Conservation (phyloP, 1,140 invertebrate genomes). For the Pachyrhynchus sulphureomaculatus region DNA sequence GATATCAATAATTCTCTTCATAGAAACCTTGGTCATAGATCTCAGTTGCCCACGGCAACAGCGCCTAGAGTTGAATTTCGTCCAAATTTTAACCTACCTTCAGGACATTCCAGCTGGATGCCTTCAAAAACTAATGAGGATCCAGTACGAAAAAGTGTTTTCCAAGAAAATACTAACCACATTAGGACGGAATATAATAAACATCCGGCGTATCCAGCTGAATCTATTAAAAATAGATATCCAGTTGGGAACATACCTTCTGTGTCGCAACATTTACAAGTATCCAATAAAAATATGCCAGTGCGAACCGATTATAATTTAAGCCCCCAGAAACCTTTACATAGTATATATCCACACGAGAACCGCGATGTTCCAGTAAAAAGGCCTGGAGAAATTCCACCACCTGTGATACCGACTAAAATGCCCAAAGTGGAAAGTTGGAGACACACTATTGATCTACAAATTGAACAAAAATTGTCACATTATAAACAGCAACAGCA, state of each 20-base stretch:
- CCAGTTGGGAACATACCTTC: neutral
- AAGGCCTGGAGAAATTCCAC: conserved; percentile 46
- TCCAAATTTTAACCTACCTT: conserved; percentile 61
- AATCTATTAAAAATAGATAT: conserved; percentile 2
- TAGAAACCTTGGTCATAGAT: conserved; percentile 49
- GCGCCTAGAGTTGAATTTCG: conserved; percentile 71
- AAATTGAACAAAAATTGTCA: conserved; percentile 58
- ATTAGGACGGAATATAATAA: neutral
- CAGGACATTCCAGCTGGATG: conserved; percentile 14
- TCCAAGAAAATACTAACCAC: conserved; percentile 2
- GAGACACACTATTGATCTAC: conserved; percentile 57
- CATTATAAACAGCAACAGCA: conserved; percentile 42
- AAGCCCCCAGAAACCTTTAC: neutral
- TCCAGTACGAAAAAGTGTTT: conserved; percentile 11
- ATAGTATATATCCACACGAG: neutral
- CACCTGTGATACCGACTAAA: conserved; percentile 51
- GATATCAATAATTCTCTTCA: conserved; percentile 40
- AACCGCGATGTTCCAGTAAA: conserved; percentile 38
- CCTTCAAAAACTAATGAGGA: conserved; percentile 8
- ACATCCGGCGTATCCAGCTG: neutral
- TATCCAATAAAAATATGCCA: neutral
- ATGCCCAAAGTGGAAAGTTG: conserved; percentile 57
- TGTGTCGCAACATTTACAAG: conserved; percentile 6
- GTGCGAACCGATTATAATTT: neutral
- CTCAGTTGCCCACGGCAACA: conserved; percentile 50